A percentile compares a stretch with the other conserved stretches of the same genome.
Evolutionary conservation across 2,797 vertebrate genomes (phyloP).

Genomic region (Heteromormyrus szaboi): DNA sequence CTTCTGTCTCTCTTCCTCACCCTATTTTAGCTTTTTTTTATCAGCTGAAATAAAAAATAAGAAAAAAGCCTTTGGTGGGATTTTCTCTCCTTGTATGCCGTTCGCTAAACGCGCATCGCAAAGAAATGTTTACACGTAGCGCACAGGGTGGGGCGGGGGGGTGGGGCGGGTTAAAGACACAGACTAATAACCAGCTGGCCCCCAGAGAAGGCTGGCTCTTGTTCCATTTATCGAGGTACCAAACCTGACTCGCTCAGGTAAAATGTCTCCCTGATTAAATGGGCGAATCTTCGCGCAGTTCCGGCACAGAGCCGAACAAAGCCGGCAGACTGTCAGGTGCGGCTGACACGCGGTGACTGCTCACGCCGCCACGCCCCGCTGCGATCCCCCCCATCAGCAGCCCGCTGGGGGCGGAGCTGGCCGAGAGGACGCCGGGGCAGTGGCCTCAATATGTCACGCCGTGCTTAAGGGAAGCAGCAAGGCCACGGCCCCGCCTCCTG

Average conservation of each 20-base stretch:
- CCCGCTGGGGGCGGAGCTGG: neutral
- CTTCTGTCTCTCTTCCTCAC: slow-evolving; percentile 15
- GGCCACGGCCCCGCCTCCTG: slow-evolving; percentile 57
- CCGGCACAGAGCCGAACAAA: neutral
- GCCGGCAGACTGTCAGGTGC: neutral
- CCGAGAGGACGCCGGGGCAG: neutral
- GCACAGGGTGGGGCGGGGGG: neutral
- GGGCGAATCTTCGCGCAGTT: too few relatives aligned
- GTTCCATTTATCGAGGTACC: neutral
- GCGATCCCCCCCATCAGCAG: neutral
- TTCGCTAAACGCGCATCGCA: neutral
- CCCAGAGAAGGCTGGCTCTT: neutral
- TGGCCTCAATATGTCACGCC: slow-evolving; percentile 70
- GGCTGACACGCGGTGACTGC: neutral
- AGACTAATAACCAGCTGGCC: neutral
- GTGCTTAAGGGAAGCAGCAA: slow-evolving; percentile 51
- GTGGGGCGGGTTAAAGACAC: neutral
- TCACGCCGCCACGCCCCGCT: neutral
- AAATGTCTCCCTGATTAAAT: neutral
- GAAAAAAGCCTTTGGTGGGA: neutral
- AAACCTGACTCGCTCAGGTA: neutral
- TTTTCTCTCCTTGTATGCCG: neutral
- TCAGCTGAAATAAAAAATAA: slow-evolving; percentile 8
- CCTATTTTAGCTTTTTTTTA: slow-evolving; percentile 12
- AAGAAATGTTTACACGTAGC: neutral